A percentile compares a stretch with the other conserved stretches of the same genome.
phyloP scores from a whole-genome alignment of 1,140 invertebrate genomes.

The Archegozetes longisetosus region DNA sequence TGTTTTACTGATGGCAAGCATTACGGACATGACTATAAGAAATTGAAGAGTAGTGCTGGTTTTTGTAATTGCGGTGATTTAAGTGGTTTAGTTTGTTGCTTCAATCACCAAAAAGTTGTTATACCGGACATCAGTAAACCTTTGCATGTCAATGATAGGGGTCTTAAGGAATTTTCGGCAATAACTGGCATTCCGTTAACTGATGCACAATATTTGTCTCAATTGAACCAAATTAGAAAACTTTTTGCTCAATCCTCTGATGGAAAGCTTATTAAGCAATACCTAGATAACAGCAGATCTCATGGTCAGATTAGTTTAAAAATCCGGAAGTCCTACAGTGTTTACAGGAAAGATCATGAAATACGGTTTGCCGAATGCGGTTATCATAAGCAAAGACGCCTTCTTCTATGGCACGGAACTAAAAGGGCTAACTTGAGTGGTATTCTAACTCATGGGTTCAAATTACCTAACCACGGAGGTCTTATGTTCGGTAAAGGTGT shows the following conservation, averaged over 20 bases:
- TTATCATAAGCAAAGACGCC: background rate
- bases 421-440: background rate
- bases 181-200: background rate
- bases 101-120: background rate
- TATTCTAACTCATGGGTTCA: background rate
- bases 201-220: background rate
- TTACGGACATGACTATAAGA: background rate
- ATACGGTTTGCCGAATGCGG: background rate
- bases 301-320: background rate
- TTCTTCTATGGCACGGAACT: background rate
- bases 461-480: background rate
- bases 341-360: background rate
- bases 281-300: background rate
- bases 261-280: background rate
- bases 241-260: background rate
- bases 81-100: background rate
- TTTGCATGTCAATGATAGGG: background rate
- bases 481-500: background rate
- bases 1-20: background rate
- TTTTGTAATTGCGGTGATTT: background rate
- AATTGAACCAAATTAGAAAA: background rate
- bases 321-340: background rate
- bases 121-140: background rate
- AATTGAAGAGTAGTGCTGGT: background rate
- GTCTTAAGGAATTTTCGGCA: background rate